These are phyloP conservation scores for Orycteropus afer DNA, from an alignment of 2,113 vertebrate genomes.

Conservation along the genomic window DNA sequence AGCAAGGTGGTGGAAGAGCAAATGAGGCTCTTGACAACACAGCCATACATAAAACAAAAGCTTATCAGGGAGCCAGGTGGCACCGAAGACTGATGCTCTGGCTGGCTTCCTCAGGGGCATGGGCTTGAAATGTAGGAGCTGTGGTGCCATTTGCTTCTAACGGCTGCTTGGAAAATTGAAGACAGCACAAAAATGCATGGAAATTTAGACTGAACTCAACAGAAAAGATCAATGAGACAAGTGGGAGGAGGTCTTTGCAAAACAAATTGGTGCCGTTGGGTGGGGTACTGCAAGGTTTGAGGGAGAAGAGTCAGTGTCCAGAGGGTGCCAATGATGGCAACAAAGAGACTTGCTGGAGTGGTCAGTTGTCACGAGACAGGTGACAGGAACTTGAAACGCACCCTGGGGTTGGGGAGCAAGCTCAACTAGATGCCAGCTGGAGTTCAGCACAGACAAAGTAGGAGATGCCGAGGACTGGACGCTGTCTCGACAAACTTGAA, in stretches of 20 bases:
- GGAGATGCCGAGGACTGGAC: background rate
- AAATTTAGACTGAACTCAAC: background rate
- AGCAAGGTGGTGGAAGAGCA: slow-evolving; percentile 46
- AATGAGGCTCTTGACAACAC: background rate
- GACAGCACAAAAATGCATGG: background rate
- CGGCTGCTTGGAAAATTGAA: background rate
- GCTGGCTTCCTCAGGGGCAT: slow-evolving; percentile 53
- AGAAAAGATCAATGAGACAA: background rate
- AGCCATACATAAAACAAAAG: slow-evolving; percentile 58
- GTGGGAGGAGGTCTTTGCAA: background rate
- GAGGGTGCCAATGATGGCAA: background rate
- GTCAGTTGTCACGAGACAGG: background rate
- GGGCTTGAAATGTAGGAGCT: background rate
- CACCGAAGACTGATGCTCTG: slow-evolving; percentile 8
- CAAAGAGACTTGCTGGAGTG: background rate
- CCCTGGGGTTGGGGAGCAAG: background rate
- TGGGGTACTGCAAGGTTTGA: background rate
- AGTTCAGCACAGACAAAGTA: background rate
- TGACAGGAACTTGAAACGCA: background rate
- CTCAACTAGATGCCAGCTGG: background rate
- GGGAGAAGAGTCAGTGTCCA: background rate
- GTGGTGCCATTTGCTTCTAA: background rate
- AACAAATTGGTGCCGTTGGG: background rate
- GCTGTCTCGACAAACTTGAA: background rate
- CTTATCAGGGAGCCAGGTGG: slow-evolving; percentile 72